Evolutionary conservation across 2,888 invertebrate species (phyloP).

Genomic region (Pachycephus smyrnensis): DNA sequence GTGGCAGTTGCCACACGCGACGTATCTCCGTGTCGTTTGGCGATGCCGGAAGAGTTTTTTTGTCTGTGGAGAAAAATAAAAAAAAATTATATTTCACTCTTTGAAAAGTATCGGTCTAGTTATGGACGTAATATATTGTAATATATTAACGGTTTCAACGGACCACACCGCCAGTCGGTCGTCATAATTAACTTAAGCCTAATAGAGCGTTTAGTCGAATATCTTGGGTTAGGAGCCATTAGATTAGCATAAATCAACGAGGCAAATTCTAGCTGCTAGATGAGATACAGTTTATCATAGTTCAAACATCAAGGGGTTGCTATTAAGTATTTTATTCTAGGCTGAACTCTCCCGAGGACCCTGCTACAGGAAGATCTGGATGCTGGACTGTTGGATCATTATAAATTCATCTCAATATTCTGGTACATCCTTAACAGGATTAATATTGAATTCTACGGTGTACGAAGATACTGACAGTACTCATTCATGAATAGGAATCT

Average conservation of each 20-base stretch:
- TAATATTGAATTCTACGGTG: not conserved
- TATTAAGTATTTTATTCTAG: not conserved
- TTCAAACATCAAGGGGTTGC: slow-evolving; percentile 44
- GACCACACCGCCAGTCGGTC: slow-evolving; percentile 23
- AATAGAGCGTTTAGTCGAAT: slow-evolving; percentile 56
- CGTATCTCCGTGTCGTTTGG: not conserved
- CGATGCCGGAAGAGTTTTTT: not conserved
- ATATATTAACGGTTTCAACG: slow-evolving; percentile 36
- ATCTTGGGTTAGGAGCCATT: slow-evolving; percentile 45
- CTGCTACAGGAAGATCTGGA: not conserved
- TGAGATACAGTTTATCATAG: slow-evolving; percentile 44
- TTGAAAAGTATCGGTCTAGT: slow-evolving; percentile 28
- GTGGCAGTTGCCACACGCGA: slow-evolving; percentile 19
- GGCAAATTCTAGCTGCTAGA: slow-evolving; percentile 24
- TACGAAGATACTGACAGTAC: slow-evolving; percentile 16
- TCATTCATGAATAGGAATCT: slow-evolving; percentile 25
- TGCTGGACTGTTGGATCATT: not conserved
- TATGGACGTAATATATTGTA: slow-evolving; percentile 42
- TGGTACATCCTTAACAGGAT: not conserved
- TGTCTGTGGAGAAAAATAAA: not conserved
- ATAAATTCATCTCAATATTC: not conserved
- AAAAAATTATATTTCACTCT: slow-evolving; percentile 2
- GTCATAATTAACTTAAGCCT: slow-evolving; percentile 57
- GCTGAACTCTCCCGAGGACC: not conserved
- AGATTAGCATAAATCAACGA: slow-evolving; percentile 56